Conservation (phyloP, 2,888 invertebrate genomes). For the Hydrotaea cyrtoneurina region DNA sequence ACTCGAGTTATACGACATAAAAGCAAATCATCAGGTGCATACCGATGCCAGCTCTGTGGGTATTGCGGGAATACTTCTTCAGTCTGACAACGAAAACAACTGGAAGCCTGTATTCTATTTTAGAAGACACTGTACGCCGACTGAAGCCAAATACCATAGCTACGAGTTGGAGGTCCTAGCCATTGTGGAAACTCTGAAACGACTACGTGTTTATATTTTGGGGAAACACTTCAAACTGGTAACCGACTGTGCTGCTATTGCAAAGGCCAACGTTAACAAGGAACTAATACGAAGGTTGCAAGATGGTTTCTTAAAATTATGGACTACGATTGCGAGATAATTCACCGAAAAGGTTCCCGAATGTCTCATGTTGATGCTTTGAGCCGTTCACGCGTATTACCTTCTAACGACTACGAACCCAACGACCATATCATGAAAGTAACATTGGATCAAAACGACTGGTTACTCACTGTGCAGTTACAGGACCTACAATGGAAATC, state of each 20-base stretch:
- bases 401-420: no score
- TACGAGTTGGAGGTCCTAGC: slow-evolving; percentile 76
- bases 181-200: slow-evolving; percentile 74
- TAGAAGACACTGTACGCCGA: slow-evolving; percentile 57
- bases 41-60: slow-evolving; percentile 37
- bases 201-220: slow-evolving; percentile 75
- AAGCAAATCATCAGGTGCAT: slow-evolving; percentile 39
- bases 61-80: slow-evolving; percentile 39
- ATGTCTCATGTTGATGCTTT: no score
- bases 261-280: no score
- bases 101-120: slow-evolving; percentile 57
- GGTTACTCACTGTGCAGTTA: no score
- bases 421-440: no score
- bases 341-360: no score
- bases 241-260: slow-evolving; percentile 50
- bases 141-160: slow-evolving; percentile 69
- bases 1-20: slow-evolving; percentile 43
- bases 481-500: no score
- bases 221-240: slow-evolving; percentile 66
- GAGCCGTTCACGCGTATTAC: no score
- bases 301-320: no score
- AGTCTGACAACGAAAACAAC: slow-evolving; percentile 38
- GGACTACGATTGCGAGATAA: no score
- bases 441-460: no score
- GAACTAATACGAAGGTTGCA: no score